Conservation (phyloP, 2,888 invertebrate genomes). For the Papilio elwesi region DNA sequence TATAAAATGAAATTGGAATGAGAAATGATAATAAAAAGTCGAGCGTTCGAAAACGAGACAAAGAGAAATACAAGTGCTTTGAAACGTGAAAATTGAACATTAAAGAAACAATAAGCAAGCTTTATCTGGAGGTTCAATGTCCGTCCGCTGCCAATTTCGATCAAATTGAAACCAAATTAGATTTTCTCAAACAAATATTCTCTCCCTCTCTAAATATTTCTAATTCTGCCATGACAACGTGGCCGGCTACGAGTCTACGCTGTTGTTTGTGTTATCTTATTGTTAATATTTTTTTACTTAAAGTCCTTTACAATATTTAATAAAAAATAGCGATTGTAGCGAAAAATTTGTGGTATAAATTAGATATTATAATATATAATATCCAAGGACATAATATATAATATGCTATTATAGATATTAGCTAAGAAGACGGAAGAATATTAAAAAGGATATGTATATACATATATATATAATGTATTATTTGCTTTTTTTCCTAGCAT, state of each 20-base stretch:
- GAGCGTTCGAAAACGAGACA: constrained; percentile 26
- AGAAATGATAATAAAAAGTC: constrained; percentile 22
- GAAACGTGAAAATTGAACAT: constrained; percentile 40
- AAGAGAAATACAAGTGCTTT: constrained; percentile 34
- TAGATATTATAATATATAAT: no score
- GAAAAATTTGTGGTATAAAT: no score
- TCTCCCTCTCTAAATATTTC: constrained; percentile 6
- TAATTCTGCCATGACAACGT: not conserved
- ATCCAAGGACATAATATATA: no score
- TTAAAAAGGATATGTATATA: no score
- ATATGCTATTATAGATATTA: no score
- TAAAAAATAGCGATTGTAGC: no score
- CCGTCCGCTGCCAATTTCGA: constrained; percentile 33
- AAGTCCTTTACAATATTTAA: no score
- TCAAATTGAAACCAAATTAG: constrained; percentile 34
- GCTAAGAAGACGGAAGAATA: no score
- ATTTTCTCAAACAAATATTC: constrained; percentile 22
- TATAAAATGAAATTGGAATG: constrained; percentile 16
- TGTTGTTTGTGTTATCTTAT: constrained; percentile 1
- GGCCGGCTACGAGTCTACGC: not conserved
- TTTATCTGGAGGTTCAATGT: constrained; percentile 36
- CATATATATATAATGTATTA: no score
- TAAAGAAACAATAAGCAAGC: constrained; percentile 37
- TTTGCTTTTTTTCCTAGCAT: no score
- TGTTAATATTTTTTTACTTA: not conserved